Evolutionary conservation across 2,888 invertebrate genomes (phyloP).

Genomic region (Dinocampus coccinellae): DNA sequence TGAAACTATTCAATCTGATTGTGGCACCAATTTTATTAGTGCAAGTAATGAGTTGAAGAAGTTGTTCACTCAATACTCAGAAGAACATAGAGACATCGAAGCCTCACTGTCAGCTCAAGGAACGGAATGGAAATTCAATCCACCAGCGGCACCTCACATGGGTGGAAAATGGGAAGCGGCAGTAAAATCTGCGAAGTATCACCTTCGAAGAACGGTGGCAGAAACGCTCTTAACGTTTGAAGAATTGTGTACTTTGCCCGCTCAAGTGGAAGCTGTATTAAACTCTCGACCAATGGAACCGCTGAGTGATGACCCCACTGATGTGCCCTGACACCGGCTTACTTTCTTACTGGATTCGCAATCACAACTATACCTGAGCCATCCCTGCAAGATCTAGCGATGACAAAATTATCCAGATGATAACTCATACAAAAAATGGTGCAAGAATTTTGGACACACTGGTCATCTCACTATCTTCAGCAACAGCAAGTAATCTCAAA

Average conservation of each 20-base stretch:
- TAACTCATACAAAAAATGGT: constrained; percentile 30
- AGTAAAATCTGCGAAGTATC: constrained; percentile 50
- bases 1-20: too few species aligned
- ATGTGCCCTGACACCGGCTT: constrained; percentile 52
- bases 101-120: constrained; percentile 27
- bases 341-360: constrained; percentile 51
- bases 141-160: constrained; percentile 51
- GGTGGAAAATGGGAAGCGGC: constrained; percentile 56
- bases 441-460: constrained; percentile 37
- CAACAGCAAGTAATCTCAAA: constrained; percentile 24
- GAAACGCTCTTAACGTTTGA: constrained; percentile 47
- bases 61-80: not conserved
- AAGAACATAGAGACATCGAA: not conserved
- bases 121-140: constrained; percentile 51
- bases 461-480: constrained; percentile 37
- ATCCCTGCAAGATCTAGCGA: constrained; percentile 36
- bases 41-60: constrained; percentile 7
- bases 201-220: constrained; percentile 44
- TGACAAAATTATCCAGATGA: constrained; percentile 48
- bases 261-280: constrained; percentile 49
- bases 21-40: not conserved
- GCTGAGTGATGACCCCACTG: constrained; percentile 44
- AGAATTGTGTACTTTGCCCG: constrained; percentile 49
- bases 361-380: constrained; percentile 45
- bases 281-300: constrained; percentile 51